phyloP scores from a whole-genome alignment of 1,140 invertebrate genomes.

The Lasioglossum albipes region DNA sequence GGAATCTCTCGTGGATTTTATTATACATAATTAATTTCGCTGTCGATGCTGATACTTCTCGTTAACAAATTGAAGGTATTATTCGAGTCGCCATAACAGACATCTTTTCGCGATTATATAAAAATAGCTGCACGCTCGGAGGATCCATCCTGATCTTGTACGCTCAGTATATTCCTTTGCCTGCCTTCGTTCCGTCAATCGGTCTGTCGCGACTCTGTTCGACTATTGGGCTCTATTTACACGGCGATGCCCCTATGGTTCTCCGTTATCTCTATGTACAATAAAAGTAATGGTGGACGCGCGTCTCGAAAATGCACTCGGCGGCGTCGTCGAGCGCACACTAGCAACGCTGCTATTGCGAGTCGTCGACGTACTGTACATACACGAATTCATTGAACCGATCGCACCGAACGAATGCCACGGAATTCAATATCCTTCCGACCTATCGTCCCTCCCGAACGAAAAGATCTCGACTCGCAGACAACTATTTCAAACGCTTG shows the following conservation, averaged over 20 bases:
- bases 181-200: background rate
- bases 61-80: no score
- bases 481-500: no score
- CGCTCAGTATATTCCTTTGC: background rate
- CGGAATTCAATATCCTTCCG: background rate
- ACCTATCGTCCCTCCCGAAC: background rate
- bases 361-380: background rate
- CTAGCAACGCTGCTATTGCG: background rate
- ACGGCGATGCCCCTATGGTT: background rate
- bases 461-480: background rate
- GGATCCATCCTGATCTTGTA: background rate
- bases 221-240: conserved; percentile 24
- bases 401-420: background rate
- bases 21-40: no score
- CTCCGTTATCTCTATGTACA: conserved; percentile 22
- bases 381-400: background rate
- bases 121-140: background rate
- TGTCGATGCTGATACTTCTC: no score
- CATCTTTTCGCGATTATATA: background rate
- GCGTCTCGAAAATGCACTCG: background rate
- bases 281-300: background rate
- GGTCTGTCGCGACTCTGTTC: background rate
- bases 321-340: no score
- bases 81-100: no score
- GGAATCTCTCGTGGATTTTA: no score